Evolutionary conservation across 2,797 vertebrate genomes (phyloP), one percentile per base, ranked within the genome.

Genomic region (Pseudomugil tenellus): DNA sequence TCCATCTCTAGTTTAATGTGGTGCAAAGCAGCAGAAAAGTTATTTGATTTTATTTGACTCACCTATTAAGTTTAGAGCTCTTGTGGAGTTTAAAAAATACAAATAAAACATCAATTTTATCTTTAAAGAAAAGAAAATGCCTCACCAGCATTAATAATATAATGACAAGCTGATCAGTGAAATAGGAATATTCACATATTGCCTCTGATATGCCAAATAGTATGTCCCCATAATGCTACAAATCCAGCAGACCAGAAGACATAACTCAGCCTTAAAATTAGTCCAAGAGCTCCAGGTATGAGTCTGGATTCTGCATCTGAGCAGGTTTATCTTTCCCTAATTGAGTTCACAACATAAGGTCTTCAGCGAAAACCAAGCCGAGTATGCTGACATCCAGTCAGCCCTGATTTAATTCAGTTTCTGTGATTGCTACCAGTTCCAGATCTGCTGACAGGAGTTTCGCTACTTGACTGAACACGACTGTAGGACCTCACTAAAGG

Each of bases 1-100:
- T 79, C 31, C 49, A 61, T 56, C 69, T 84, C 51, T 85, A 69
- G 77, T 79, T 76, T 32, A 79, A 69, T 63, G 39, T 13, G 61
- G 59, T 52, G 56, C 58, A 59, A 54, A 76, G 55, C 58, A 28
- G 28, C 10, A 69, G 54, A 19, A 6, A 32, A 62, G 62, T 72
- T n/a, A n/a, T 77, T 85, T 66, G 12, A 52, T 74, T 77, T 77
- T 12, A 70, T 80, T 63, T 31, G n/a, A 46, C 28, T 76, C 52
- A 69, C 77, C 37, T 43, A 51, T 83, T 53, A 80, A 39, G 59
- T 63, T 72, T 31, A 56, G 46, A 49, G 31, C 29, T 34, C 10
- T 48, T 48, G 52, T 58, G 48, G 29, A 37, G 52, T 28, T 6
- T 32, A 43, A 3, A 10, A 62, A 74, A 17, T 43, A 28, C 17